Conservation (phyloP, 1,140 invertebrate genomes). For the Neotoxoptera formosana region DNA sequence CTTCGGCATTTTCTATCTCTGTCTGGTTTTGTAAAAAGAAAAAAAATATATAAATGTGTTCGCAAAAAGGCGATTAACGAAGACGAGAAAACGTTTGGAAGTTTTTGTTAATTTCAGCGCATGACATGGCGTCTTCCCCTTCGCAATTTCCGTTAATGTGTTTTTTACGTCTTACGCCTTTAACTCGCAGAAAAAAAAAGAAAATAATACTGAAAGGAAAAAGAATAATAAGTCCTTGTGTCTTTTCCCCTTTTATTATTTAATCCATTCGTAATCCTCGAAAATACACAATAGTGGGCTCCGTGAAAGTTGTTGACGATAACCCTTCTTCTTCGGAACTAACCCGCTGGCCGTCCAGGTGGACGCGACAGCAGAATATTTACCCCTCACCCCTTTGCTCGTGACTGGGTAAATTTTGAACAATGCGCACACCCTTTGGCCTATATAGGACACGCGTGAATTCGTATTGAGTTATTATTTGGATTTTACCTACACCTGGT, state of each 20-base stretch:
- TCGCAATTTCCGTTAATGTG: constrained; percentile 41
- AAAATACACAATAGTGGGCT: constrained; percentile 19
- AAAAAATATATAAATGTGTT: background rate
- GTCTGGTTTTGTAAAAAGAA: background rate
- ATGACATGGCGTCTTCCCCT: background rate
- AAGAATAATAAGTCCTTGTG: constrained; percentile 38
- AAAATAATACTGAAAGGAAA: constrained; percentile 23
- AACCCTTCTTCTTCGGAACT: constrained; percentile 33
- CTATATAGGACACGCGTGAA: background rate
- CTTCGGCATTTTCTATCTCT: background rate
- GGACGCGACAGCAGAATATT: constrained; percentile 6
- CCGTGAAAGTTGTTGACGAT: constrained; percentile 37
- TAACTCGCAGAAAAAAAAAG: background rate
- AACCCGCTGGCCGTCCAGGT: constrained; percentile 43
- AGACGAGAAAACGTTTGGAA: constrained; percentile 2
- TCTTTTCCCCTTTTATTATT: constrained; percentile 10
- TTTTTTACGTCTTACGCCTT: constrained; percentile 42
- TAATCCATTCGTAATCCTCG: constrained; percentile 53
- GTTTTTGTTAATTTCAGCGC: constrained; percentile 21
- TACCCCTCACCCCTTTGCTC: background rate
- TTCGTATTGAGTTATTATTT: background rate
- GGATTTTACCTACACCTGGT: background rate
- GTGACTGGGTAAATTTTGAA: background rate
- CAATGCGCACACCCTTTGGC: background rate
- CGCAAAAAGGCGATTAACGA: background rate